Evolutionary conservation across 2,797 vertebrate genomes (phyloP).

Genomic region (Centropyge bicolor): DNA sequence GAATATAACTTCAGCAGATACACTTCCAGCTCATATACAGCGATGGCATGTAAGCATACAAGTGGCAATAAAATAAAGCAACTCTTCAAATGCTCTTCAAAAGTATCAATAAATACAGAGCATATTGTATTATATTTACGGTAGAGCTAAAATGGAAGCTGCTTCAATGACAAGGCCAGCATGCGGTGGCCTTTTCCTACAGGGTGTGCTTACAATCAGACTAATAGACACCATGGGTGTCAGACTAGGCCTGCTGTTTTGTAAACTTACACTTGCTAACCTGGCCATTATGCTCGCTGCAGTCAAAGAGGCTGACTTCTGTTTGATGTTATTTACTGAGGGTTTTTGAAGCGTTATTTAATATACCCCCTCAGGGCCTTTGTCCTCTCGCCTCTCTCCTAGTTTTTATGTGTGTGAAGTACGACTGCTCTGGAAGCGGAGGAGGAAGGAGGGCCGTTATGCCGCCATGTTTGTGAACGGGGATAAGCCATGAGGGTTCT

Average conservation of each 20-base stretch:
- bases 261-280: conserved; percentile 74
- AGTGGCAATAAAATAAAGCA: conserved; percentile 20
- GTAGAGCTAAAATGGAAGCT: conserved; percentile 28
- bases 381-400: conserved; percentile 64
- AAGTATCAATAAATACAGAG: conserved; percentile 12
- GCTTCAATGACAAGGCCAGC: conserved; percentile 26
- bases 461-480: conserved; percentile 53
- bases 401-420: conserved; percentile 67
- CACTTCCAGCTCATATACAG: conserved; percentile 29
- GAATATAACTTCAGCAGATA: conserved; percentile 24
- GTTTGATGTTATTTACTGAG: conserved; percentile 81
- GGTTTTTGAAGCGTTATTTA: conserved; percentile 74
- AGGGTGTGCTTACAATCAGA: conserved; percentile 55
- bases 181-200: conserved; percentile 35
- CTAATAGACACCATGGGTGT: conserved; percentile 70
- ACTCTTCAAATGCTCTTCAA: conserved; percentile 10
- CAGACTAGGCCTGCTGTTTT: conserved; percentile 68
- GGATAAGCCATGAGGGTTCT: conserved; percentile 68
- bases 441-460: conserved; percentile 58
- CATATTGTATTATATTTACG: conserved; percentile 6
- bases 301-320: conserved; percentile 68
- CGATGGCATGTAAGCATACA: conserved; percentile 8
- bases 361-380: conserved; percentile 68
- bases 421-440: conserved; percentile 53
- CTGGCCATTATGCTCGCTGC: conserved; percentile 61